Percentiles rank a stretch among this genome's conserved stretches.
These are phyloP conservation scores for Epizoanthus ramosus DNA, from an alignment of 92 coral and sea anemone species.

Conservation along the genomic window DNA sequence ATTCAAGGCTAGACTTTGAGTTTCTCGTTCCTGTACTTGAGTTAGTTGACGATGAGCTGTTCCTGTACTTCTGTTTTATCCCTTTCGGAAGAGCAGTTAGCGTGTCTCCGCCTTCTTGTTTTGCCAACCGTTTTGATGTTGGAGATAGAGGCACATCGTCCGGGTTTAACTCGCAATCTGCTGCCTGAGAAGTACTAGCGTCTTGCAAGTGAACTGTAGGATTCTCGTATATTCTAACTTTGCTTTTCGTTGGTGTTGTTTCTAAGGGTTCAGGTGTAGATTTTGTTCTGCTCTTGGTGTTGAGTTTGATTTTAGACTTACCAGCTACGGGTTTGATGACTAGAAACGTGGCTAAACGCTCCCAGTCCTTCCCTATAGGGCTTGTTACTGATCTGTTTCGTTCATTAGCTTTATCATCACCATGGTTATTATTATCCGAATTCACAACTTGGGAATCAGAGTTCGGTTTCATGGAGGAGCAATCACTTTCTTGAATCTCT, in stretches of 20 bases:
- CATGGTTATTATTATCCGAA: slow-evolving; percentile 22
- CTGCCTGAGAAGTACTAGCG: slow-evolving; percentile 34
- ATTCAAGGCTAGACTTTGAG: slow-evolving; percentile 83
- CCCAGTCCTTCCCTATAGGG: slow-evolving; percentile 61
- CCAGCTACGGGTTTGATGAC: slow-evolving; percentile 81
- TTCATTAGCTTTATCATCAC: slow-evolving; percentile 33
- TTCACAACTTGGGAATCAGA: slow-evolving; percentile 30
- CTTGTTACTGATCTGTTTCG: slow-evolving; percentile 32
- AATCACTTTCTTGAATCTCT: slow-evolving; percentile 70
- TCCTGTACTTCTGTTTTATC: slow-evolving; percentile 78
- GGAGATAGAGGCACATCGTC: slow-evolving; percentile 55
- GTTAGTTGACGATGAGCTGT: slow-evolving; percentile 76
- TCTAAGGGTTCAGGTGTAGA: slow-evolving; percentile 58
- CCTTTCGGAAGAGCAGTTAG: slow-evolving; percentile 85
- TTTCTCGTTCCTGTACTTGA: slow-evolving; percentile 66
- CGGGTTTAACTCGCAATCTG: slow-evolving; percentile 29
- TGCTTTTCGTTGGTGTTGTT: slow-evolving; percentile 53
- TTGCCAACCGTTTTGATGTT: slow-evolving; percentile 68
- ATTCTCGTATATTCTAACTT: slow-evolving; percentile 83
- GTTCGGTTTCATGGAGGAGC: slow-evolving; percentile 53
- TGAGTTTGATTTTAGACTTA: slow-evolving; percentile 62
- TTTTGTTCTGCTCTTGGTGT: slow-evolving; percentile 77
- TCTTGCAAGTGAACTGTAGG: slow-evolving; percentile 65
- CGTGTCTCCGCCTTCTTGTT: slow-evolving; percentile 88
- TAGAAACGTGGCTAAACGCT: slow-evolving; percentile 72